These are phyloP conservation scores for Picus viridis DNA, from an alignment of 2,797 vertebrate genomes.

Conservation along the genomic window DNA sequence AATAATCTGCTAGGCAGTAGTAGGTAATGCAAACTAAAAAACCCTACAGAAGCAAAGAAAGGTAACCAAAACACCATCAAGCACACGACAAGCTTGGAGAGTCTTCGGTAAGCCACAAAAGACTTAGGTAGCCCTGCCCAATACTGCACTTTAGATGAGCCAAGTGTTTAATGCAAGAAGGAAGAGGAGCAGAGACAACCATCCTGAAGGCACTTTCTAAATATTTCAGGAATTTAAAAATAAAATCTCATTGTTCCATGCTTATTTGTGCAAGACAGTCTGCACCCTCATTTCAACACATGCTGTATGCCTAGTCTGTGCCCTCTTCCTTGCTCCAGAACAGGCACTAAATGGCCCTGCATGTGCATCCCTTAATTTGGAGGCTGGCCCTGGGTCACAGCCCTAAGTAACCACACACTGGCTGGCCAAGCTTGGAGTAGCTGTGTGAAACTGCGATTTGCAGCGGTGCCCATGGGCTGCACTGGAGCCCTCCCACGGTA, in stretches of 20 bases:
- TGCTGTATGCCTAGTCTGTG: fast-evolving
- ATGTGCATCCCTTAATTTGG: fast-evolving
- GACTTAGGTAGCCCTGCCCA: background rate
- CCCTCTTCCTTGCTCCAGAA: background rate
- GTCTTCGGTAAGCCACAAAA: background rate
- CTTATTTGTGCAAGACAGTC: background rate
- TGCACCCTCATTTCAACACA: fast-evolving
- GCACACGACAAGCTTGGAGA: fast-evolving
- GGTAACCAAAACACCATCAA: background rate
- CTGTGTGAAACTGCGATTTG: background rate
- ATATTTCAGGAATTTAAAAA: background rate
- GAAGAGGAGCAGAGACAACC: background rate
- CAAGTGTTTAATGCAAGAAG: background rate
- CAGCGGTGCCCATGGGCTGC: fast-evolving
- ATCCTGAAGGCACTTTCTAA: background rate
- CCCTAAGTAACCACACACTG: background rate
- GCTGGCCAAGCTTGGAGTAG: background rate
- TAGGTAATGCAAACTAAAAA: background rate
- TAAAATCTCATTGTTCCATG: fast-evolving
- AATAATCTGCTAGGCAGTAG: background rate
- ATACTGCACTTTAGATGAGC: background rate
- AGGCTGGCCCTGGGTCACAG: background rate
- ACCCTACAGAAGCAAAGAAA: background rate
- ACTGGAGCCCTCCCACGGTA: background rate
- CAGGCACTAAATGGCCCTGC: fast-evolving